These are phyloP conservation scores for Phylloscopus trochilus DNA, from an alignment of 2,113 vertebrate genomes.

Conservation along the genomic window DNA sequence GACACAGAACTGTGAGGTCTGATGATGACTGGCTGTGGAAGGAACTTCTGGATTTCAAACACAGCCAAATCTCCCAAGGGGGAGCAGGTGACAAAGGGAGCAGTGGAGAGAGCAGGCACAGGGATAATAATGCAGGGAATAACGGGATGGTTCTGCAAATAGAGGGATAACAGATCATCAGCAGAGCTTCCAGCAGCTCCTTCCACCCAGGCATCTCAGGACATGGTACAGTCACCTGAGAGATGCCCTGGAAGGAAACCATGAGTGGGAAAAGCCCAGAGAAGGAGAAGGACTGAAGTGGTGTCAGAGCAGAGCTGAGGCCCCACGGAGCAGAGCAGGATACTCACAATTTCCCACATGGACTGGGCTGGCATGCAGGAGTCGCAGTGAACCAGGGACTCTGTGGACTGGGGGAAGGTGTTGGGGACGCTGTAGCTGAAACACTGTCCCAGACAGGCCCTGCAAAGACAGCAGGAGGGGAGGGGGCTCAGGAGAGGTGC, in stretches of 20 bases:
- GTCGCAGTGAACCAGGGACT: constrained; percentile 98
- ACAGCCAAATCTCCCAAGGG: neutral
- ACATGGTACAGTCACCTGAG: neutral
- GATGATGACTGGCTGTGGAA: neutral
- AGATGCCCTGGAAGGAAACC: neutral
- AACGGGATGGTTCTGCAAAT: neutral
- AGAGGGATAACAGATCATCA: neutral
- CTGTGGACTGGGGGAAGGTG: constrained; percentile 97
- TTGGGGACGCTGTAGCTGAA: constrained; percentile 99
- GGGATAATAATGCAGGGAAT: neutral
- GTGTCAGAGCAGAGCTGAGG: neutral
- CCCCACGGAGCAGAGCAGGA: accelerated
- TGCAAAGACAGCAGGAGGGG: constrained; percentile 44
- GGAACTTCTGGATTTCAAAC: neutral
- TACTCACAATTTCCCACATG: constrained; percentile 98
- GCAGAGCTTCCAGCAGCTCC: neutral
- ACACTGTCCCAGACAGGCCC: constrained; percentile 96
- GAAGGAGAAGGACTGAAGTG: neutral
- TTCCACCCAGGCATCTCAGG: neutral
- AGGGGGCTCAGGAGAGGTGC: neutral
- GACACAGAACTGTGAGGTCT: neutral
- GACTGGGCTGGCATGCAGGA: constrained; percentile 97
- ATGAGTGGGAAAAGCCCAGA: neutral
- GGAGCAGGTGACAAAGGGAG: neutral
- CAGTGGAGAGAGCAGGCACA: neutral